Evolutionary conservation across 2,113 vertebrate species (phyloP).

Genomic region (Passer montanus): DNA sequence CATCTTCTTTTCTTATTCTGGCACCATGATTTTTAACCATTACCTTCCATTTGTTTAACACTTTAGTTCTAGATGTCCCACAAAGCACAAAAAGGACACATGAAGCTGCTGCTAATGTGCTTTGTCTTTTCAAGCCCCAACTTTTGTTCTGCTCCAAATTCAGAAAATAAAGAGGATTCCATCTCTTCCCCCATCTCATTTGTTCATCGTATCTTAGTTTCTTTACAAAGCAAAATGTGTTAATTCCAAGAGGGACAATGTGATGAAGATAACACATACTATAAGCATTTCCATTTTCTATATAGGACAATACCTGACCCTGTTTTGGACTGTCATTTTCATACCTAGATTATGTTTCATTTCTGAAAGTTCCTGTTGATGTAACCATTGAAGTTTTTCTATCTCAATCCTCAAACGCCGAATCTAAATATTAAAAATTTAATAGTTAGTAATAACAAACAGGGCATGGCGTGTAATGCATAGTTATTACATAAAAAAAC

Average conservation of each 20-base stretch:
- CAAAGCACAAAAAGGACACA: neutral
- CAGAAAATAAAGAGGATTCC: neutral
- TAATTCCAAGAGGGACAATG: neutral
- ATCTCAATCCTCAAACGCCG: constrained; percentile 95
- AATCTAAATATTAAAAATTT: constrained; percentile 77
- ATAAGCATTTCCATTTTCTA: neutral
- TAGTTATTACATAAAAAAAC: neutral
- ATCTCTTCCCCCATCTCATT: neutral
- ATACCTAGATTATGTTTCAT: constrained; percentile 98
- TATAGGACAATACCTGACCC: neutral
- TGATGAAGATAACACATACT: neutral
- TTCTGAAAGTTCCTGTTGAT: constrained; percentile 95
- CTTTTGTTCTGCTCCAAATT: neutral
- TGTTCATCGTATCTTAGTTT: neutral
- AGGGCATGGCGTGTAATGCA: neutral
- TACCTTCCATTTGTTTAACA: neutral
- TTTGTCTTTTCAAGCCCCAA: neutral
- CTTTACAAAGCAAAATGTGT: neutral
- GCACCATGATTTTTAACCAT: neutral
- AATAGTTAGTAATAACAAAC: neutral
- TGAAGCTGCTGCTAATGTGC: neutral
- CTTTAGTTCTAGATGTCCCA: neutral
- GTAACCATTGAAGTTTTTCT: constrained; percentile 96
- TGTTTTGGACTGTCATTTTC: neutral
- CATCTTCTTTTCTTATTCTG: neutral